phyloP scores from a whole-genome alignment of 2,113 vertebrate species.

The Fukomys damarensis region DNA sequence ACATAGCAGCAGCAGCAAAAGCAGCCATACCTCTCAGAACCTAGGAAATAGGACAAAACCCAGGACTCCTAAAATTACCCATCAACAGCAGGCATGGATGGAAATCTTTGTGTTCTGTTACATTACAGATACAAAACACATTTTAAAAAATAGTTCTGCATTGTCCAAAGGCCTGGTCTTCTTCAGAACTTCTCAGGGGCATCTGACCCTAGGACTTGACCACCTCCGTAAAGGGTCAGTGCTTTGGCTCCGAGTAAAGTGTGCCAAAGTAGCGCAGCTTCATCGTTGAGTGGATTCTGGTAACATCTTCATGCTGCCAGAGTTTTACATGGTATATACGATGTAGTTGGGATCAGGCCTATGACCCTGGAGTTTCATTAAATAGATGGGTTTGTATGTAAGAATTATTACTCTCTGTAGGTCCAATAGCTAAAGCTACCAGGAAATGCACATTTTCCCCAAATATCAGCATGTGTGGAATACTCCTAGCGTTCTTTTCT shows the following conservation, averaged over 20 bases:
- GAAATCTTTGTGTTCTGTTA: not conserved
- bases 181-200: not conserved
- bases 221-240: not conserved
- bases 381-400: not conserved
- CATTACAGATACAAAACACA: not conserved
- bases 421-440: not conserved
- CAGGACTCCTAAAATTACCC: not conserved
- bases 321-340: not conserved
- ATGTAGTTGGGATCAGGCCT: not conserved
- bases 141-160: not conserved
- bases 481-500: not conserved
- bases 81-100: not conserved
- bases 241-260: not conserved
- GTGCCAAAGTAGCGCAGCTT: not conserved
- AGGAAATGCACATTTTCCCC: not conserved
- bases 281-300: too few species aligned
- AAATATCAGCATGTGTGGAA: not conserved
- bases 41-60: not conserved
- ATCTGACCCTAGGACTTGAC: not conserved
- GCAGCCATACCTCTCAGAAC: not conserved
- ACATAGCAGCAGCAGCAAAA: accelerated
- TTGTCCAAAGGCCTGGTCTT: not conserved
- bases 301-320: accelerated
- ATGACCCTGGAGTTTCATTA: not conserved
- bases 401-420: not conserved